Conservation (phyloP, 2,113 vertebrate species). For the Apteryx mantelli region DNA sequence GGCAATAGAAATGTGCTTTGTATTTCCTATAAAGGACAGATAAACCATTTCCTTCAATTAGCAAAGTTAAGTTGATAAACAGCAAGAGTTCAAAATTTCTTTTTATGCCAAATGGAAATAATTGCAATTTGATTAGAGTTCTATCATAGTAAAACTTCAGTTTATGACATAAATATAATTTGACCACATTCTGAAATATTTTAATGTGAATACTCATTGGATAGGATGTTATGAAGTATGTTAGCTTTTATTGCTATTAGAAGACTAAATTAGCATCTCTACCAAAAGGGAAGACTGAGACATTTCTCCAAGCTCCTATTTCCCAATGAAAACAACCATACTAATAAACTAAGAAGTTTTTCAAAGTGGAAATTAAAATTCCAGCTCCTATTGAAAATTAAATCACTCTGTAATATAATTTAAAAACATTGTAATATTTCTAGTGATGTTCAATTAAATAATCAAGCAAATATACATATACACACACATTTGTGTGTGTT, state of each 20-base stretch:
- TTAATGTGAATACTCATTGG: neutral
- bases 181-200: neutral
- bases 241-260: neutral
- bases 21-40: slow-evolving; percentile 9
- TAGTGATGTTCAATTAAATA: neutral
- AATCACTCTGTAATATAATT: neutral
- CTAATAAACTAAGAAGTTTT: neutral
- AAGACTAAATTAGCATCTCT: neutral
- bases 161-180: slow-evolving; percentile 10
- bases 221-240: neutral
- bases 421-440: neutral
- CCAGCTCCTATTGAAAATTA: neutral
- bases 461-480: neutral
- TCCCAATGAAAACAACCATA: neutral
- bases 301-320: neutral
- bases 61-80: slow-evolving; percentile 19
- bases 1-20: neutral
- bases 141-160: neutral
- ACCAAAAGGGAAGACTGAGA: neutral
- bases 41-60: slow-evolving; percentile 44
- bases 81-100: neutral
- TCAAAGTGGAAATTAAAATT: neutral
- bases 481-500: neutral
- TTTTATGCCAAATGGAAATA: slow-evolving; percentile 17
- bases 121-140: slow-evolving; percentile 20